phyloP scores from a whole-genome alignment of 2,113 vertebrate species.

The Pomatostomus ruficeps region DNA sequence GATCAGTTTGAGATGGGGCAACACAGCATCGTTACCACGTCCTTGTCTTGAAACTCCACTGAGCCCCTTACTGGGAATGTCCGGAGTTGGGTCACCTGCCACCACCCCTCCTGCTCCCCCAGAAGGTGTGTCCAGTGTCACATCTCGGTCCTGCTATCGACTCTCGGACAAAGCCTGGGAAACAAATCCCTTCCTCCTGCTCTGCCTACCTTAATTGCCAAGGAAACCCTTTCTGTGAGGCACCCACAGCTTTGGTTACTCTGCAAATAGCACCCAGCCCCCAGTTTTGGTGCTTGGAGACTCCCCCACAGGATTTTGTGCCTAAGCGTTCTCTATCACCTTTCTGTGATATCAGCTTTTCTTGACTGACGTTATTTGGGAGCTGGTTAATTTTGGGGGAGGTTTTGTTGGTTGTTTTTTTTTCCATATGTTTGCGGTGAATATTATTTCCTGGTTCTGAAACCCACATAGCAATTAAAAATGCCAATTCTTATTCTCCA shows the following conservation, averaged over 20 bases:
- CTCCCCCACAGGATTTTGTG: background rate
- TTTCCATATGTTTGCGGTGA: background rate
- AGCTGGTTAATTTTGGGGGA: background rate
- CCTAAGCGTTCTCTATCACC: background rate
- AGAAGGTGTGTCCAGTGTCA: background rate
- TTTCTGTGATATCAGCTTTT: background rate
- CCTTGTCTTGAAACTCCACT: background rate
- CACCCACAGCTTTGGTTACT: background rate
- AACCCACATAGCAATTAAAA: background rate
- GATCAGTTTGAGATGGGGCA: too few relatives aligned
- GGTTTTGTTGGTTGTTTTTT: rapidly evolving
- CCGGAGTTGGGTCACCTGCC: background rate
- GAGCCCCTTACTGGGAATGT: background rate
- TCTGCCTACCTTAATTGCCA: background rate
- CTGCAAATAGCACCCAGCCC: background rate
- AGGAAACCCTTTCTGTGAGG: background rate
- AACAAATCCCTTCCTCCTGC: background rate
- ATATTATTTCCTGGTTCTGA: background rate
- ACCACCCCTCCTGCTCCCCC: background rate
- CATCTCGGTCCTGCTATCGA: background rate
- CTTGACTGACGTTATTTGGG: background rate
- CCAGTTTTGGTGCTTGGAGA: background rate
- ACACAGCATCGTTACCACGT: background rate
- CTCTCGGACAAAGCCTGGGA: background rate
- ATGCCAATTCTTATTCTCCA: background rate